Base-by-base conservation (phyloP, 1,140 invertebrate genomes). In the Drosophila pseudoananassae region DNA sequence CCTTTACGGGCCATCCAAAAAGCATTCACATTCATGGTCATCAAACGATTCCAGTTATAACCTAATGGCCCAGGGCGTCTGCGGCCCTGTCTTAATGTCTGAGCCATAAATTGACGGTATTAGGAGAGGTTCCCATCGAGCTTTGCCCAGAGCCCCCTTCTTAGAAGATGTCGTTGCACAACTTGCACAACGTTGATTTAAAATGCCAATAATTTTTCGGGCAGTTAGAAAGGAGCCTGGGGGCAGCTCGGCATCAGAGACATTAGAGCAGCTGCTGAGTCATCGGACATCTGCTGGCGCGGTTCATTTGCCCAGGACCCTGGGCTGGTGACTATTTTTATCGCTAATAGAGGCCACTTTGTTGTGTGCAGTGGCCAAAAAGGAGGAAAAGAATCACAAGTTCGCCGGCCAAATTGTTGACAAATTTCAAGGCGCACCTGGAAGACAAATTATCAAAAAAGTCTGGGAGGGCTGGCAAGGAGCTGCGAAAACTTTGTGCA, bases 361-460 rank as follows among this genome's bases (percentile, higher is more conserved):
- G 65, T 78, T 78, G 78, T 36, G 14, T 14, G 53, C 47, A 40
- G 23, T 47, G 58, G 29, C 17, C 27, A 51, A 55, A 55, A 58
- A 55, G 17, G 53, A 45, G 51, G 12, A 64, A 75, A 85, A 74
- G 68, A 72, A 84, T 84, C 80, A 73, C 82, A 87, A 85, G 78
- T 81, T 68, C 66, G 72, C 50, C 59, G 74, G 57, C 81, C 78
- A 87, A 85, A 85, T 85, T 87, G 82, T 87, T 87, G 82, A 87
- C 82, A 87, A 87, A 87, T 87, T 87, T 87, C 78, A 78, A 78
- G 82, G 82, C 75, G 83, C 82, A 88, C 78, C 83, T 87, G 83
- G 45, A 88, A 88, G 82, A 87, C 83, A 87, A 87, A 87, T 87
- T 87, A 87, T 88, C 75, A 70, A 61, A 80, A 56, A 52, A 36